phyloP scores from a whole-genome alignment of 2,797 vertebrate species.

The Hozukius guyotensis region DNA sequence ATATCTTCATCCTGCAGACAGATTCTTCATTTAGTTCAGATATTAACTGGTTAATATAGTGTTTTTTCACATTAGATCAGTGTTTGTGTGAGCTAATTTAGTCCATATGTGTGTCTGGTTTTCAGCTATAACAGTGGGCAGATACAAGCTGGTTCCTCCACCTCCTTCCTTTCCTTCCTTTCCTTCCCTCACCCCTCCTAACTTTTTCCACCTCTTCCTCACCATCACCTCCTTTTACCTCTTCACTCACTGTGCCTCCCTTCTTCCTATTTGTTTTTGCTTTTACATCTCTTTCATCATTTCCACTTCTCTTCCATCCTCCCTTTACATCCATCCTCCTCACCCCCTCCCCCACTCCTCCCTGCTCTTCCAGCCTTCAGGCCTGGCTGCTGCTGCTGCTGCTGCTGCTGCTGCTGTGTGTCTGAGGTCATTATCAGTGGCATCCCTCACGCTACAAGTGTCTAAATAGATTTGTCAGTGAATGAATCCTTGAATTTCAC shows the following conservation, averaged over 20 bases:
- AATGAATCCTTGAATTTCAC: background rate
- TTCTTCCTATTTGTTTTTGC: background rate
- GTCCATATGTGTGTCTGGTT: conserved; percentile 26
- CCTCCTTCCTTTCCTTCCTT: conserved; percentile 16
- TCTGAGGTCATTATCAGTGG: conserved; percentile 29
- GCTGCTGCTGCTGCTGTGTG: conserved; percentile 6
- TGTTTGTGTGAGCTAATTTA: background rate
- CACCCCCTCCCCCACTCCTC: conserved; percentile 24
- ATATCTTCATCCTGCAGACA: background rate
- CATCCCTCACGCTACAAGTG: conserved; percentile 5
- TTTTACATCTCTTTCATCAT: background rate
- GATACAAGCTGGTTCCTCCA: conserved; percentile 21
- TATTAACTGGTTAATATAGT: background rate
- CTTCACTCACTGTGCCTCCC: background rate
- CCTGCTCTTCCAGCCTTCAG: conserved; percentile 15
- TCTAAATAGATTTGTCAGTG: background rate
- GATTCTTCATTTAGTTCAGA: background rate
- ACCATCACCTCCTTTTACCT: background rate
- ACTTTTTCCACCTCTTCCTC: background rate
- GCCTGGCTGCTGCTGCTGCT: conserved; percentile 6
- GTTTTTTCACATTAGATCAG: background rate
- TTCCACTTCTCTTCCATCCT: conserved; percentile 14
- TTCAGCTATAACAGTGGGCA: conserved; percentile 33
- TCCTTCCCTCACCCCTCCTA: background rate
- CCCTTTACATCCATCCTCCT: background rate